Evolutionary conservation across 2,113 vertebrate genomes (phyloP), one percentile per base, ranked within the genome.

Genomic region (Dipodomys spectabilis): DNA sequence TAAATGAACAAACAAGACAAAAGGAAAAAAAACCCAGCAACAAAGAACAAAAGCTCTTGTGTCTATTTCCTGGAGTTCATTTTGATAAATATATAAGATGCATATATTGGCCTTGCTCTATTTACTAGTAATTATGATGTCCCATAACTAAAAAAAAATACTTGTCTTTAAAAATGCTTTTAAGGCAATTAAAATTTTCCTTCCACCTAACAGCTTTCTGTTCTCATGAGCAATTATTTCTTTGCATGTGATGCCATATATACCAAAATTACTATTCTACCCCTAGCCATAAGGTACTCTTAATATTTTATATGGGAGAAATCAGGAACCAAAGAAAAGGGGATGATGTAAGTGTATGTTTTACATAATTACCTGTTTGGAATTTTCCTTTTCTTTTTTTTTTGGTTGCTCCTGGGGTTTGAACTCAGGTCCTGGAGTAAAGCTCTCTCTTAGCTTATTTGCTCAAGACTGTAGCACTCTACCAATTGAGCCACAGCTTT

Each of bases 271-370:
- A 88, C 20, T 89, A 6, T 60, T 89, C 19, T 25, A 49, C 71
- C 15, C 81, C 23, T 82, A 65, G 73, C 23, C 68, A 23, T 65
- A 49, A 49, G 12, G 49, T 49, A 39, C 39, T 39, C 35, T 18
- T 53, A 32, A 49, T 67, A 68, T 64, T 94, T 79, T 77, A 65
- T 19, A 8, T 87, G 30, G 68, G 60, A 88, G 75, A 92, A 90
- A 77, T 87, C 12, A 44, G 44, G 57, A 82, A 82, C 23, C 32
- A 71, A 93, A 11, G 11, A 73, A 93, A 75, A 15, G 20, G 30
- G 12, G 39, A 2, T 49, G 49, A 49, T 49, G 49, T 49, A 49
- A 12, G 49, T 49, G 9, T 49, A 77, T 83, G 49, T 15, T 91
- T 88, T 86, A 53, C 68, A 32, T 9, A 28, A 30, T 73, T 32